Evolutionary conservation across 2,113 vertebrate species (phyloP).

Genomic region (Phalacrocorax pelagicus): DNA sequence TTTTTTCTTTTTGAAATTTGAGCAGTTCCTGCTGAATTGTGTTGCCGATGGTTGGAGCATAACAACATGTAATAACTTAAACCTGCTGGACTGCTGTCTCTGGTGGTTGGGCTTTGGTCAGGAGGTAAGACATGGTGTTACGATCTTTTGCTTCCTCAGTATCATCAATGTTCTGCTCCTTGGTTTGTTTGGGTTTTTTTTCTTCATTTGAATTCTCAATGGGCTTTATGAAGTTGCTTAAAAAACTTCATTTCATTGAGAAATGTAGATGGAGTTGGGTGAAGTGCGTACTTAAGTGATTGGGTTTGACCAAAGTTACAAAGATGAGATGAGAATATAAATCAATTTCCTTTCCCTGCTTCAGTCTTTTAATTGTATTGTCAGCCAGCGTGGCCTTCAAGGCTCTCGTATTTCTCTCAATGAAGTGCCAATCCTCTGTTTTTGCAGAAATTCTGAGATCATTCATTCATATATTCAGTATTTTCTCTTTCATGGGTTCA

Average conservation of each 20-base stretch:
- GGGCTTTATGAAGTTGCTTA: background rate
- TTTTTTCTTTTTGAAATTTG: background rate
- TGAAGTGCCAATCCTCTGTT: background rate
- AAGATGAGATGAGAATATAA: background rate
- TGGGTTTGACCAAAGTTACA: background rate
- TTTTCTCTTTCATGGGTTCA: background rate
- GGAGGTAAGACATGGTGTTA: background rate
- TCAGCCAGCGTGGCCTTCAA: background rate
- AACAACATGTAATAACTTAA: background rate
- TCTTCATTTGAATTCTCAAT: background rate
- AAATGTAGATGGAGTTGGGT: background rate
- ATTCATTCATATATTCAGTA: background rate
- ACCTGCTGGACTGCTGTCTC: background rate
- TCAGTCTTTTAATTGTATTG: background rate
- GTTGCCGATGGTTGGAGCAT: background rate
- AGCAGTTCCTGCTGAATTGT: fast-evolving
- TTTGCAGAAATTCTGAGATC: background rate
- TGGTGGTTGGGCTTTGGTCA: background rate
- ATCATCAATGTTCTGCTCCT: background rate
- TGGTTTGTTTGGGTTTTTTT: background rate
- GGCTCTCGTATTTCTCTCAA: background rate
- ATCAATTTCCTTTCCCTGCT: background rate
- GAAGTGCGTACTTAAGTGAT: background rate
- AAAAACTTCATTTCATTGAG: background rate
- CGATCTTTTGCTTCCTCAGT: background rate